phyloP scores from a whole-genome alignment of 92 coral and sea anemone species.

The Palythoa heliodiscus region DNA sequence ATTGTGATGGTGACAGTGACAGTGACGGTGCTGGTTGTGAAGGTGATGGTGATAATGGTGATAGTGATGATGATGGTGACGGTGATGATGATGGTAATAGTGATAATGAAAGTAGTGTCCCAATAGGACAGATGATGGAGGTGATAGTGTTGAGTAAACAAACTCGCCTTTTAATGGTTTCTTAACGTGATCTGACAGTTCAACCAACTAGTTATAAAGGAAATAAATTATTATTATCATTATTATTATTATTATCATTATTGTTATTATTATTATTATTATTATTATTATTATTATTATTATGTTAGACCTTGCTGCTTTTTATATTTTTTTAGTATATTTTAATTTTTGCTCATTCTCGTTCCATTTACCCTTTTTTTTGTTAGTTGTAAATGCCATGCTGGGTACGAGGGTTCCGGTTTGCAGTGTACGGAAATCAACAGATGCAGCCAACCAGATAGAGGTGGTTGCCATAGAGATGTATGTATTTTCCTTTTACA shows the following conservation, averaged over 20 bases:
- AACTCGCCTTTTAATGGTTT: background rate
- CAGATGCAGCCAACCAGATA: constrained; percentile 70
- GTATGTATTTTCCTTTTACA: constrained; percentile 42
- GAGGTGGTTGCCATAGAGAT: constrained; percentile 89
- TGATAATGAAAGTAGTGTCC: background rate
- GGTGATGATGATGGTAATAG: background rate
- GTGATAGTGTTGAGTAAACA: background rate
- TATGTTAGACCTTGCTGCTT: background rate
- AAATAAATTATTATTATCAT: background rate
- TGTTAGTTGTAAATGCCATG: constrained; percentile 79
- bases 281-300: background rate
- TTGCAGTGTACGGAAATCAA: constrained; percentile 71
- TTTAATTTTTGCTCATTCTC: background rate
- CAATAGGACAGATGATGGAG: background rate
- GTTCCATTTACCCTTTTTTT: background rate
- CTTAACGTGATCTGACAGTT: no score
- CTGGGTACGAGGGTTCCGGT: constrained; percentile 84
- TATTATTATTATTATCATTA: no score
- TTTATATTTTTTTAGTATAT: background rate
- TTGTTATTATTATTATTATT: background rate
- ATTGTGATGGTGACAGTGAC: background rate
- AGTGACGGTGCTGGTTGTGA: background rate
- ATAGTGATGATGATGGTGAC: background rate
- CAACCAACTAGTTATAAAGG: background rate
- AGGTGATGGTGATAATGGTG: background rate